phyloP scores from a whole-genome alignment of 2,888 invertebrate genomes.

The Chaitophorus viminalis region DNA sequence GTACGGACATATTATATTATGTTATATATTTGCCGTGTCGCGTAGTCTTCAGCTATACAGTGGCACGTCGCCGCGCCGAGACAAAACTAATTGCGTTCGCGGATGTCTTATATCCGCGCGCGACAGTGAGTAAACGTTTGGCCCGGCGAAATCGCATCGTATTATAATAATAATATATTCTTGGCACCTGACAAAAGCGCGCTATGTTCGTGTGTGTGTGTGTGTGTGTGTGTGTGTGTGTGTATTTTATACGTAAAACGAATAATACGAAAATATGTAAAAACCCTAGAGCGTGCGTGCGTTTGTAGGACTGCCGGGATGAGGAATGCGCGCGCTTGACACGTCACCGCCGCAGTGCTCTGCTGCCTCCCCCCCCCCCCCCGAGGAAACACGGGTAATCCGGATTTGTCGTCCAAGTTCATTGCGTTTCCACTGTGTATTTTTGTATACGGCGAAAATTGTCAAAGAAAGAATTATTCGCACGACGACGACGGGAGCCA shows the following conservation, averaged over 20 bases:
- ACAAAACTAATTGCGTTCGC: constrained; percentile 38
- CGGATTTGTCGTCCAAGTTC: not conserved
- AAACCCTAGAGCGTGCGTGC: not conserved
- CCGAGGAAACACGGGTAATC: not conserved
- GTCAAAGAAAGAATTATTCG: not conserved
- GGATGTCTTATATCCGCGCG: constrained; percentile 37
- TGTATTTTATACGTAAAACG: too few species aligned
- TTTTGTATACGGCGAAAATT: too few species aligned
- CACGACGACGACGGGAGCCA: not conserved
- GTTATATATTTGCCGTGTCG: not conserved
- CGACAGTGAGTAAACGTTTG: constrained; percentile 53
- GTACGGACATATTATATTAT: not conserved
- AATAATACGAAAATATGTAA: too few species aligned
- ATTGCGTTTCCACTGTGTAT: not conserved
- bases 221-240: not conserved
- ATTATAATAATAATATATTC: not conserved
- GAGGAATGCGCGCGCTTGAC: constrained; percentile 1
- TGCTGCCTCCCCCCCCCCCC: not conserved
- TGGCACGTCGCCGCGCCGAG: not conserved
- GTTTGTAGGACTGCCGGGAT: not conserved
- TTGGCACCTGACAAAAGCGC: constrained; percentile 42
- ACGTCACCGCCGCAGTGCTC: not conserved
- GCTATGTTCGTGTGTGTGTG: not conserved
- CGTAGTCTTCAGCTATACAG: not conserved
- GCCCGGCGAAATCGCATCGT: not conserved